Evolutionary conservation across 2,888 invertebrate species (phyloP), one percentile per base, ranked within the genome.

Genomic region (Dendrolimus houi): DNA sequence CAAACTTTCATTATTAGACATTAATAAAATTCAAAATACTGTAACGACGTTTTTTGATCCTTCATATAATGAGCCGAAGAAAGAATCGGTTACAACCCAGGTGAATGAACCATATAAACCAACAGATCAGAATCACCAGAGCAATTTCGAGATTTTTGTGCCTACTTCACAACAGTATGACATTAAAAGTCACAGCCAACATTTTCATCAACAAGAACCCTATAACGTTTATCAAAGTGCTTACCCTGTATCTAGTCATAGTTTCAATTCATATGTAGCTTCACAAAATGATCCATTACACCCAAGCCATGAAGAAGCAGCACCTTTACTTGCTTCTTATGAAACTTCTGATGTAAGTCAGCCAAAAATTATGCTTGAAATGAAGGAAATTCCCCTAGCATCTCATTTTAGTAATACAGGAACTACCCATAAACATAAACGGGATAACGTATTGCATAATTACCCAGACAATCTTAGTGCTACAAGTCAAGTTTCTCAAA

Each of bases 1-100:
- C 47, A 90, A 89, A 63, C 74, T 90, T 0, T 81, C 83, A 61
- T 77, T 84, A 8, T 71, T 91, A 55, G 88, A 88, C 70, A 87
- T 91, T 10, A 87, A 87, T 71, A 91, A 87, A 67, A 81, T 91
- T 53, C 90, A 90, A 69, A 86, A 77, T 67, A 85, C 75, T 6
- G 88, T 91, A 3, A 88, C 90, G 0, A 88, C 86, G 0, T 91
- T 91, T 65, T 91, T 91, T 54, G 91, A 91, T 70, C 90, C 91
- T 0, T 76, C 74, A 57, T 89, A 82, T 58, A 87, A 84, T 66
- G 74, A 75, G n/a, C 61, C 62, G 12, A 79, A 77, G 67, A 66
- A 69, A 8, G 74, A 76, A 9, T 62, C 65, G 8, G 47, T 56
- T 14, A 57, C 56, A 55, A 54, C 59, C 52, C 67, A 70, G 52